A percentile compares a stretch with the other conserved stretches of the same genome.
Conservation (phyloP, 2,113 vertebrate genomes). For the Nansenia antarctica region DNA sequence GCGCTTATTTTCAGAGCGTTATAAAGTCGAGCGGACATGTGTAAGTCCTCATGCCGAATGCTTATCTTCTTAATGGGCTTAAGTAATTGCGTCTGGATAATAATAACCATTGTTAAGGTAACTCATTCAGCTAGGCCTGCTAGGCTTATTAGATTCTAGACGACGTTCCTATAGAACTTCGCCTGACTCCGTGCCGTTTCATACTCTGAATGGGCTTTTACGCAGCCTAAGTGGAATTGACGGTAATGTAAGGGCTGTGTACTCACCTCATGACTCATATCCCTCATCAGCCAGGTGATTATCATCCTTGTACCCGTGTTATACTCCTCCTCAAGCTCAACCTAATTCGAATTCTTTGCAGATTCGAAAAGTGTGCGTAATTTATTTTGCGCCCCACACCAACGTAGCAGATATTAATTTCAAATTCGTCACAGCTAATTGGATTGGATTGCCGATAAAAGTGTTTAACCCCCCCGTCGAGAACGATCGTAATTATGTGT, state of each 20-base stretch:
- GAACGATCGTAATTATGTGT: slow-evolving; percentile 28
- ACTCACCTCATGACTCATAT: slow-evolving; percentile 25
- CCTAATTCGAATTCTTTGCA: too few relatives aligned
- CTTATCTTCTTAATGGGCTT: slow-evolving; percentile 57
- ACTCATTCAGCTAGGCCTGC: slow-evolving; percentile 36
- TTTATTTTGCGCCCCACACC: neutral
- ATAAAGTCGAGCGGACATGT: slow-evolving; percentile 54
- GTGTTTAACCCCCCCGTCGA: slow-evolving; percentile 23
- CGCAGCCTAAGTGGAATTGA: slow-evolving; percentile 7
- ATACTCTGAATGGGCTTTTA: slow-evolving; percentile 10
- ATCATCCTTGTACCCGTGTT: neutral
- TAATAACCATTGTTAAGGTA: slow-evolving; percentile 31
- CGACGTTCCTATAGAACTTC: slow-evolving; percentile 10
- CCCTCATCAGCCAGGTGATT: neutral
- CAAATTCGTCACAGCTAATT: slow-evolving; percentile 36
- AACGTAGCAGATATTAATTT: slow-evolving; percentile 33
- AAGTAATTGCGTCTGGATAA: slow-evolving; percentile 18
- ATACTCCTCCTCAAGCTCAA: too few relatives aligned
- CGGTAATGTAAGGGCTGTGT: slow-evolving; percentile 17
- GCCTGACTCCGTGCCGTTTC: slow-evolving; percentile 12
- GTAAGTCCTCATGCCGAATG: slow-evolving; percentile 45
- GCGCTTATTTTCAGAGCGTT: slow-evolving; percentile 30
- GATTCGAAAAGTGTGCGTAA: slow-evolving; percentile 5
- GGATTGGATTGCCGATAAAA: slow-evolving; percentile 33
- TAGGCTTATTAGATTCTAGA: slow-evolving; percentile 28